Evolutionary conservation across 2,888 invertebrate species (phyloP), one percentile per base, ranked within the genome.

Genomic region (Penaeus monodon): DNA sequence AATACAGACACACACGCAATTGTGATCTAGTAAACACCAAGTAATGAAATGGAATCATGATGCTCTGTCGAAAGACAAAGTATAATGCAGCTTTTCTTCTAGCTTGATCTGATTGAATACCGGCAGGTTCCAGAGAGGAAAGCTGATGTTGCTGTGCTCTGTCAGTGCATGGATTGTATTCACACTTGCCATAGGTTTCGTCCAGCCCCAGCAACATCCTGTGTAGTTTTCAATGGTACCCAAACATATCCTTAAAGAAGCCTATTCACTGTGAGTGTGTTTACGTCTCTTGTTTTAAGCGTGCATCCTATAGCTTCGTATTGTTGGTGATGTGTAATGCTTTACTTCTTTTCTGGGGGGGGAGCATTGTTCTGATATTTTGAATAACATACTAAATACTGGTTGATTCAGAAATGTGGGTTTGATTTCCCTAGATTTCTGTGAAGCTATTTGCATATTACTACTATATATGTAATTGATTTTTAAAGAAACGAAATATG

Each of bases 91-190:
- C 57, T 17, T 57, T 57, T 17, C 17, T 57, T 57, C 17, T 57
- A 57, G 57, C 57, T 12, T 14, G 57, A 57, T 57, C 57, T 57
- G 57, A 57, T 57, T 17, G 57, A 57, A 77, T 14, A 74, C 24
- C 24, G 44, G 38, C 91, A 94, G 96, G 93, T 97, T 96, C 94
- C 96, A 95, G 91, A 96, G 96, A 92, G 97, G 97, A 17, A 97
- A 97, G 93, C 94, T 96, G 90, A 94, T 99, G 91, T 94, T 99
- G 88, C 93, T 99, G 85, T 96, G 96, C 80, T 98, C 99, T 0
- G 93, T 99, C 82, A 95, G 96, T 76, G 97, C 98, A 88, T 99
- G 99, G 98, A 97, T 99, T 89, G 94, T 98, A 88, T 99, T 99
- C 93, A 99, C 99, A 74, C 94, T 99, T 91, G 98, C 98, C 1